Evolutionary conservation across 2,888 invertebrate genomes (phyloP).

Genomic region (Diarsia dahlii): DNA sequence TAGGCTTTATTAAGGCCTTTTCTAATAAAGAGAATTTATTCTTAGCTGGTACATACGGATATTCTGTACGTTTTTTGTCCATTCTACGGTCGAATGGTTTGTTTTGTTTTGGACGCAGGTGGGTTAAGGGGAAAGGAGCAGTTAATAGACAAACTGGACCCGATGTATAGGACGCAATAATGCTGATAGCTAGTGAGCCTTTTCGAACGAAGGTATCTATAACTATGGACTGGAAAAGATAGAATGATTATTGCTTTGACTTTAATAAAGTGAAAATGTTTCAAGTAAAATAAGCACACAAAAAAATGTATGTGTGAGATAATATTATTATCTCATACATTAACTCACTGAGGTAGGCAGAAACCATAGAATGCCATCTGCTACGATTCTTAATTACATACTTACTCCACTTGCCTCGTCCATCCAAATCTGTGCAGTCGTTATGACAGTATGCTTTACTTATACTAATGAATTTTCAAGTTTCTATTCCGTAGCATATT

Average conservation of each 20-base stretch:
- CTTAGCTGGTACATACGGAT: slow-evolving; percentile 55
- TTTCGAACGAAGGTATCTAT: slow-evolving; percentile 9
- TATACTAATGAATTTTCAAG: background rate
- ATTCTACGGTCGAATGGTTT: slow-evolving; percentile 34
- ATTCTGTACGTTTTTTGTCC: slow-evolving; percentile 55
- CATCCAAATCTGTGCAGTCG: background rate
- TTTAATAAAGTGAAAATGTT: background rate
- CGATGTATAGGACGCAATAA: slow-evolving; percentile 21
- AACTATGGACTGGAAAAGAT: slow-evolving; percentile 1
- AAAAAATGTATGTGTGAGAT: too few relatives aligned
- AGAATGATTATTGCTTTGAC: background rate
- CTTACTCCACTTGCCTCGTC: too few relatives aligned
- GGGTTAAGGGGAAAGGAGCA: slow-evolving; percentile 19
- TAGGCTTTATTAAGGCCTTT: slow-evolving; percentile 79
- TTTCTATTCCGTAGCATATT: background rate
- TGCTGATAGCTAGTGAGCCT: slow-evolving; percentile 37
- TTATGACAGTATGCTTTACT: background rate
- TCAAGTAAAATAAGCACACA: background rate
- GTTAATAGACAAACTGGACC: slow-evolving; percentile 33
- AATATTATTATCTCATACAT: too few relatives aligned
- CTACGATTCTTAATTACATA: too few relatives aligned
- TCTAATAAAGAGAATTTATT: slow-evolving; percentile 84
- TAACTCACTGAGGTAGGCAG: too few relatives aligned
- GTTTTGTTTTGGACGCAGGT: slow-evolving; percentile 46
- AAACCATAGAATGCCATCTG: too few relatives aligned